Conservation (phyloP, 2,797 vertebrate species). For the Remorina albescens region DNA sequence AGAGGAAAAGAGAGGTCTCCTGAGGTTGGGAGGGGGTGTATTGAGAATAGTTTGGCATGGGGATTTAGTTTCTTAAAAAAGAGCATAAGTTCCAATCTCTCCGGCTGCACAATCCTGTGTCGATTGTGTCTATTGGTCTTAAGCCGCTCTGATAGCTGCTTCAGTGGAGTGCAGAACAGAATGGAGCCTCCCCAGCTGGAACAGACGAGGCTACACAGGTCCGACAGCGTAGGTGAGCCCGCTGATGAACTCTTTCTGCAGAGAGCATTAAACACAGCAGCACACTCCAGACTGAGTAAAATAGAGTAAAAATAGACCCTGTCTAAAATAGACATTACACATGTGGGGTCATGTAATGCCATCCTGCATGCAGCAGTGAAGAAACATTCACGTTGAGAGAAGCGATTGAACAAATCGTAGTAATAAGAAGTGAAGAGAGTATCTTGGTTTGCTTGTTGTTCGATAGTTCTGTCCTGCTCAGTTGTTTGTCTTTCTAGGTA, state of each 20-base stretch:
- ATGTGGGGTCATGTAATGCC: not conserved
- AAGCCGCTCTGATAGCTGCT: slow-evolving; percentile 8
- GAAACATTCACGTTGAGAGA: not conserved
- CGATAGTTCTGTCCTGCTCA: too few relatives aligned
- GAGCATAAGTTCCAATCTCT: slow-evolving; percentile 44
- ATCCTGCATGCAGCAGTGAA: not conserved
- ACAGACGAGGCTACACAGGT: slow-evolving; percentile 53
- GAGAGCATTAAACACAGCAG: slow-evolving; percentile 32
- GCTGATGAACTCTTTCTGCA: slow-evolving; percentile 5
- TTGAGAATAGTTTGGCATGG: slow-evolving; percentile 42
- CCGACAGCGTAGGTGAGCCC: slow-evolving; percentile 83
- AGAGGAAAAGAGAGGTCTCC: slow-evolving; percentile 27
- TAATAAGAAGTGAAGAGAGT: not conserved
- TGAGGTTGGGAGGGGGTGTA: slow-evolving; percentile 30
- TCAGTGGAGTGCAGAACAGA: slow-evolving; percentile 21
- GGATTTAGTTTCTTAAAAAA: slow-evolving; percentile 72
- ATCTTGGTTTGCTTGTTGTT: not conserved
- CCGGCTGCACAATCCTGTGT: slow-evolving; percentile 26
- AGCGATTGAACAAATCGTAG: too few relatives aligned
- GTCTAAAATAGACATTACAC: too few relatives aligned
- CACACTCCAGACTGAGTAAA: not conserved
- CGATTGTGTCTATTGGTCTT: slow-evolving; percentile 13
- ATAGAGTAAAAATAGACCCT: slow-evolving; percentile 10
- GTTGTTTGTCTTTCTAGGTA: slow-evolving; percentile 1
- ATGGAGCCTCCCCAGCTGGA: slow-evolving; percentile 77